A percentile compares a stretch with the other conserved stretches of the same genome.
Conservation (phyloP, 2,797 vertebrate species). For the Oreochromis mossambicus region DNA sequence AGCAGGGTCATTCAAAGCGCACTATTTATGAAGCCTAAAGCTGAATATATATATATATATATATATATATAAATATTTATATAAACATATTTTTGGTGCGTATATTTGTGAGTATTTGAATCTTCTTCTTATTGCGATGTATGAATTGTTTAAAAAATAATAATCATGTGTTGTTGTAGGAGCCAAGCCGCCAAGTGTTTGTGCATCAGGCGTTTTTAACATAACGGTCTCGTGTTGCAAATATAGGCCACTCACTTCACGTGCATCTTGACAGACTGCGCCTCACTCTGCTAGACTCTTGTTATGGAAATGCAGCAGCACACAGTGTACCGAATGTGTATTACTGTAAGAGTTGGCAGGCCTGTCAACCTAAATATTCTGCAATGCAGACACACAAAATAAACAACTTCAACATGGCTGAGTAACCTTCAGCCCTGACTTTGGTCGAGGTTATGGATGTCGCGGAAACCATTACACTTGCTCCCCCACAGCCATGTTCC, state of each 20-base stretch:
- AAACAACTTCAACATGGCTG: conserved; percentile 19
- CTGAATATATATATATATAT: not conserved
- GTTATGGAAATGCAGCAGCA: conserved; percentile 22
- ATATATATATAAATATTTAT: not conserved
- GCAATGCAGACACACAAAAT: conserved; percentile 55
- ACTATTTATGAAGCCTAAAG: not conserved
- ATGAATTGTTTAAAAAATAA: not conserved
- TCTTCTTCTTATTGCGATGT: not conserved
- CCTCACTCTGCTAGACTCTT: not conserved
- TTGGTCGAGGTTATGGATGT: not conserved
- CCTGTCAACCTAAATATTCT: conserved; percentile 54
- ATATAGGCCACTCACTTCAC: not conserved
- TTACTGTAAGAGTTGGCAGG: conserved; percentile 29
- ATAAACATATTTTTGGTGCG: not conserved
- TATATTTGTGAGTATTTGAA: not conserved
- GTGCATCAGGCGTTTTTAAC: not conserved
- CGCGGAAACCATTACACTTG: not conserved
- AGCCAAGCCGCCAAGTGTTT: not conserved
- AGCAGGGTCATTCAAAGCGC: not conserved
- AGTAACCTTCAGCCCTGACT: conserved; percentile 28
- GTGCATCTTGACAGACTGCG: not conserved
- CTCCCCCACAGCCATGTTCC: not conserved
- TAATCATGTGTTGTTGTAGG: not conserved
- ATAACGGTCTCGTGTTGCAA: not conserved
- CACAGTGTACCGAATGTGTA: conserved; percentile 43